Evolutionary conservation across 2,888 invertebrate genomes (phyloP), one percentile per base, ranked within the genome.

Genomic region (Enchytraeus crypticus): DNA sequence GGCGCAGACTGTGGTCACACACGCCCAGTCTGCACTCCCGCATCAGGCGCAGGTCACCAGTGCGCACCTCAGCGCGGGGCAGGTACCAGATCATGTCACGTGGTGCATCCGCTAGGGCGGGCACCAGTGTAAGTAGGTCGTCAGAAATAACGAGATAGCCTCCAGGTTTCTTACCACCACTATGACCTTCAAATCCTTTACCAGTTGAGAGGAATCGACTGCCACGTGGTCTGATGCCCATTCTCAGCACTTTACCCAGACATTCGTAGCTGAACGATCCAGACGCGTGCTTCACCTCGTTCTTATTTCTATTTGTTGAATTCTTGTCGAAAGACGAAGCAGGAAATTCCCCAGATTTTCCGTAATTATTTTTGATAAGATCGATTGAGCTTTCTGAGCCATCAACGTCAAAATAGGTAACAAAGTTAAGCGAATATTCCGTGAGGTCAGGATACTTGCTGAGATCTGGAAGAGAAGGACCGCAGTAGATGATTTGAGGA

Each of bases 261-360:
- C 69, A 69, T 46, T 61, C 56, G 47, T 69, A 68, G 51, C 62
- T 69, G 47, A 69, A 64, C 2, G 63, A 49, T 14, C 69, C 69
- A 18, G 56, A 23, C 18, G 56, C 53, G 43, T 66, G 66, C 5
- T 11, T 11, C 23, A 8, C 14, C n/a, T n/a, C n/a, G n/a, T n/a
- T n/a, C n/a, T n/a, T n/a, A n/a, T n/a, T n/a, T n/a, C n/a, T n/a
- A n/a, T n/a, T n/a, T n/a, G n/a, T n/a, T n/a, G n/a, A n/a, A n/a
- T n/a, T n/a, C 5, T 33, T n/a, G 18, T 62, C 64, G 18, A 27
- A 30, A 3, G 66, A 60, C 11, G 21, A 21, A 18, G 5, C 23
- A 23, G 49, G 49, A 8, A 23, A 47, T 8, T 47, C 14, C 8
- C 23, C 11, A 23, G 49, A 23, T 23, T 47, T 47, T 11, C 11